Conservation (phyloP, 2,113 vertebrate genomes). For the Actenoides hombroni region DNA sequence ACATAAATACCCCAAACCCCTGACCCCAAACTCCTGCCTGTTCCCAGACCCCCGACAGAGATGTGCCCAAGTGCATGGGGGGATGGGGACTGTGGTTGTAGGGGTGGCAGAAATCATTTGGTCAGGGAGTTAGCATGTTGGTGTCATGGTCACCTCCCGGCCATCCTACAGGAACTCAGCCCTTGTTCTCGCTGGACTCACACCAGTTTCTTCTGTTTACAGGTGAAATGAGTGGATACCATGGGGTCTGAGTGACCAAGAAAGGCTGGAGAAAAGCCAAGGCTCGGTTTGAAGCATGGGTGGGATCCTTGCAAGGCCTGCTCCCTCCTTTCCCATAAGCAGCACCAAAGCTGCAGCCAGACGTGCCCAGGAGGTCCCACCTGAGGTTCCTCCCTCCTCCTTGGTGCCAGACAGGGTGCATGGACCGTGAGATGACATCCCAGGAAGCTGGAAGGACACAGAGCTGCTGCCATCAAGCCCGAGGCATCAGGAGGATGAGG, state of each 20-base stretch:
- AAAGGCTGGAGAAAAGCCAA: neutral
- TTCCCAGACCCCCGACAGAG: neutral
- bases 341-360: neutral
- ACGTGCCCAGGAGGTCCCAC: neutral
- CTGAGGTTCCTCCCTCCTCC: rapidly evolving
- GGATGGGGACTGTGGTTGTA: neutral
- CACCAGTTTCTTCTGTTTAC: neutral
- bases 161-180: rapidly evolving
- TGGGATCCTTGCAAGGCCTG: neutral
- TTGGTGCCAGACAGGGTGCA: rapidly evolving
- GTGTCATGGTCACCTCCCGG: neutral
- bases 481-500: rapidly evolving
- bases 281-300: rapidly evolving
- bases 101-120: rapidly evolving
- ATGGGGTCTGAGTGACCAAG: rapidly evolving
- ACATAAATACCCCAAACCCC: neutral
- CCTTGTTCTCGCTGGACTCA: neutral
- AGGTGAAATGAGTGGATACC: rapidly evolving
- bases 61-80: rapidly evolving
- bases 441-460: neutral
- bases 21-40: neutral
- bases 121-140: rapidly evolving
- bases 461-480: neutral
- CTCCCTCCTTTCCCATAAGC: neutral
- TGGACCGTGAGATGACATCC: rapidly evolving